Conservation (phyloP, 2,113 vertebrate genomes). For the Cyanoramphus novaezelandiae region DNA sequence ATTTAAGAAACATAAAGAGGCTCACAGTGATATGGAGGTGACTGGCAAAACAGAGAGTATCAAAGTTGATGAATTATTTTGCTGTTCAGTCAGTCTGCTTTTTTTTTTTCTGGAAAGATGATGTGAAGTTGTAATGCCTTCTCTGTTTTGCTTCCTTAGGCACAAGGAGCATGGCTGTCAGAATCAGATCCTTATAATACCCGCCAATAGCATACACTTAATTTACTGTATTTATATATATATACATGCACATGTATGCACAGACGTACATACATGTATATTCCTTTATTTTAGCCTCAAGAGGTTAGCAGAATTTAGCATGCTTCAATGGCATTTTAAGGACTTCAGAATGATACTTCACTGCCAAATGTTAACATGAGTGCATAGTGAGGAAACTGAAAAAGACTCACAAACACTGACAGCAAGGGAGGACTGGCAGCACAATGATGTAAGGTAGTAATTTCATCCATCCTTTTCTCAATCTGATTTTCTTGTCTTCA, state of each 20-base stretch:
- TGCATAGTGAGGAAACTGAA: background rate
- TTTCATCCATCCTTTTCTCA: background rate
- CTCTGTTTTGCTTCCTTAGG: background rate
- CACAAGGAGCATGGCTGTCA: background rate
- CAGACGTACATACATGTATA: background rate
- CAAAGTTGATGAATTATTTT: background rate
- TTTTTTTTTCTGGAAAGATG: background rate
- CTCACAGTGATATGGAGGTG: background rate
- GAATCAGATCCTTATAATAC: background rate
- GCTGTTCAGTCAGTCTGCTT: background rate
- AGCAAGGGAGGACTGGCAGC: background rate
- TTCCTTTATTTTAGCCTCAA: background rate
- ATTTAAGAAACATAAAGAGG: background rate
- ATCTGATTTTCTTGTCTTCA: background rate
- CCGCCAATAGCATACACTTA: background rate
- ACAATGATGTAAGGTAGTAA: background rate
- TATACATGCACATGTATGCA: background rate
- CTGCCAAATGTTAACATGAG: accelerated
- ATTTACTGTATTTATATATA: background rate
- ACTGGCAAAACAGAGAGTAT: slow-evolving; percentile 3
- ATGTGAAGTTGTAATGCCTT: background rate
- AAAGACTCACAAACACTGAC: background rate
- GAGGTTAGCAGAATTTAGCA: background rate
- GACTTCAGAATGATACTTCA: accelerated
- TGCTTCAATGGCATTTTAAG: background rate